Evolutionary conservation across 2,888 invertebrate species (phyloP), one percentile per base, ranked within the genome.

Genomic region (Ornithoptera alexandrae): DNA sequence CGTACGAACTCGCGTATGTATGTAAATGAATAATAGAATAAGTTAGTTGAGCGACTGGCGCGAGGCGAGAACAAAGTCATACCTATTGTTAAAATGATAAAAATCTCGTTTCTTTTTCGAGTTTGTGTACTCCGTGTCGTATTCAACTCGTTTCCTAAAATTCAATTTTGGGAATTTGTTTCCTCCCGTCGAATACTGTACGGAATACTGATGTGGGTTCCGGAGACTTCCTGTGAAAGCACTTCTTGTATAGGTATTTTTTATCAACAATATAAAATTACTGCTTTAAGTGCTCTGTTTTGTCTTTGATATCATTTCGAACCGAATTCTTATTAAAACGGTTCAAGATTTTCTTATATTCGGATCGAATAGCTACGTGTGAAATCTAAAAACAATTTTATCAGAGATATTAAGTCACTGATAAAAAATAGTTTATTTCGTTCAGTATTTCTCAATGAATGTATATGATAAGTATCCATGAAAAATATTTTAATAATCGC

Each of bases 121-220:
- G 89, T 90, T 91, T 88, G 85, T 90, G 81, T 87, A 88, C 85
- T 78, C 84, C 83, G 86, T 86, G 92, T 91, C 89, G 92, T 90
- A 90, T 90, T 89, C 91, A 90, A 90, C 91, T 92, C 91, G 92
- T 92, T 92, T 88, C 90, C 83, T 87, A 90, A 92, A 92, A 92
- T 92, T 92, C 92, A 92, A 92, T 92, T 92, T 92, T 91, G 92
- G 89, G 89, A 92, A 92, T 92, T 92, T 92, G 92, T 92, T 90
- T 88, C 91, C 89, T 89, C 87, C 84, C 87, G 86, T 83, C 84
- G 89, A 85, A 85, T 81, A 84, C 83, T 82, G 89, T 76, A 77
- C 83, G 79, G 92, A 92, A 92, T 92, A 92, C 92, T 92, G 88
- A 92, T 92, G 87, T 69, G 72, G 67, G 62, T 56, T 46, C 58